Conservation (phyloP, 2,888 invertebrate species). For the Hirtodrosophila histrioides region DNA sequence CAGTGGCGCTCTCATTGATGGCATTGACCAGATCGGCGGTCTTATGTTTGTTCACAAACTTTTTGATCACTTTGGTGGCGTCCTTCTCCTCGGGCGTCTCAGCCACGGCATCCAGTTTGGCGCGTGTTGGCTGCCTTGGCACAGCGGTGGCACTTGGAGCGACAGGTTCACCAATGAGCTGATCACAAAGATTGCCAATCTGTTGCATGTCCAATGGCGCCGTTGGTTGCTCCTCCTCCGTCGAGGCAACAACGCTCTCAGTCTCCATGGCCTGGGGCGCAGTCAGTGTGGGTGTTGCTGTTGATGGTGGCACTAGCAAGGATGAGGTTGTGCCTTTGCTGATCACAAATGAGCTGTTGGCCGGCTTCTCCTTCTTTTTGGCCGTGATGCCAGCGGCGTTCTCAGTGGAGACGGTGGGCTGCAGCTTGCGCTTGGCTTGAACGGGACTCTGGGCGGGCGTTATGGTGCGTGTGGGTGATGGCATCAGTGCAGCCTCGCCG, state of each 20-base stretch:
- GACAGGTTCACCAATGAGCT: slow-evolving; percentile 70
- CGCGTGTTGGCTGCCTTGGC: slow-evolving; percentile 68
- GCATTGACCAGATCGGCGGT: slow-evolving; percentile 84
- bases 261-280: slow-evolving; percentile 71
- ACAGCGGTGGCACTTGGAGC: slow-evolving; percentile 20
- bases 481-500: slow-evolving; percentile 86
- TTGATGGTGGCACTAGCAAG: slow-evolving; percentile 10
- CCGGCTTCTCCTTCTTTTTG: slow-evolving; percentile 89
- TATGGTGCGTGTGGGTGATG: slow-evolving; percentile 87
- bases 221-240: slow-evolving; percentile 42
- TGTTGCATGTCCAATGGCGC: slow-evolving; percentile 76
- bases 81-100: slow-evolving; percentile 82
- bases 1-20: slow-evolving; percentile 70
- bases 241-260: slow-evolving; percentile 57
- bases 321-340: slow-evolving; percentile 40
- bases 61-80: slow-evolving; percentile 84
- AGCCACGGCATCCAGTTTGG: slow-evolving; percentile 78
- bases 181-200: slow-evolving; percentile 81
- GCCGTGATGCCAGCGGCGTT: slow-evolving; percentile 86
- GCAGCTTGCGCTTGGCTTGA: slow-evolving; percentile 90
- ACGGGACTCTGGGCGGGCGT: slow-evolving; percentile 84
- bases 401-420: slow-evolving; percentile 90
- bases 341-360: slow-evolving; percentile 71
- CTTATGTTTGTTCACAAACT: slow-evolving; percentile 84
- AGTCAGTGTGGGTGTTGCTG: slow-evolving; percentile 38